These are phyloP conservation scores for Actinia equina DNA, from an alignment of 64 coral and sea anemone species.

Conservation along the genomic window DNA sequence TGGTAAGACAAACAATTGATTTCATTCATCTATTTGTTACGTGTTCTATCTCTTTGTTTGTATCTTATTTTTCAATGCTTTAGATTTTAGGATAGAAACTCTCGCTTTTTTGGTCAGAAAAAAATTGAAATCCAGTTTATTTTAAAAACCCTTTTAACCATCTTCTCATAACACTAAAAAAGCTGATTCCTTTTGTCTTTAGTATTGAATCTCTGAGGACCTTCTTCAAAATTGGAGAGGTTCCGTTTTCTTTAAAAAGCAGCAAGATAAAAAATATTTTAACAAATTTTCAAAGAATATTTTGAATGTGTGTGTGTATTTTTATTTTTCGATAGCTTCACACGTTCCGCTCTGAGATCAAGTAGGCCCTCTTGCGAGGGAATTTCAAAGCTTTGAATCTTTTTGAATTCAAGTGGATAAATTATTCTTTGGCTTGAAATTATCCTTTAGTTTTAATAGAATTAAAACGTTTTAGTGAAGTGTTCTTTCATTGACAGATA, in stretches of 20 bases:
- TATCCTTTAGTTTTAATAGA: too few species aligned
- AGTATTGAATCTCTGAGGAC: background rate
- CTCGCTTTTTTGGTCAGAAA: background rate
- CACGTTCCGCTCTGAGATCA: too few species aligned
- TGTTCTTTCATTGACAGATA: constrained; percentile 38
- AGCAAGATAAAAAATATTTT: too few species aligned
- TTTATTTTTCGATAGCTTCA: too few species aligned
- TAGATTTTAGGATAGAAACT: background rate
- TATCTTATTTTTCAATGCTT: background rate
- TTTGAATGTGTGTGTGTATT: too few species aligned
- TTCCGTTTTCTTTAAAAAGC: background rate
- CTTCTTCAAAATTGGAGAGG: too few species aligned
- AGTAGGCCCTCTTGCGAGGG: too few species aligned
- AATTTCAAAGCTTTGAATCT: too few species aligned
- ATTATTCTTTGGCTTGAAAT: too few species aligned
- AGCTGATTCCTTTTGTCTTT: background rate
- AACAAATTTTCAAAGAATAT: too few species aligned
- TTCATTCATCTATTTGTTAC: background rate
- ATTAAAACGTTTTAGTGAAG: background rate
- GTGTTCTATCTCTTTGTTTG: background rate
- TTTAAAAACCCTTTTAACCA: background rate
- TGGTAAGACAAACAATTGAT: background rate
- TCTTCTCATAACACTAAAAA: background rate
- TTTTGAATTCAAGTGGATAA: too few species aligned
- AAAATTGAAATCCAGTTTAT: background rate